phyloP scores from a whole-genome alignment of 1,140 invertebrate genomes.

The Drosophila mojavensis region DNA sequence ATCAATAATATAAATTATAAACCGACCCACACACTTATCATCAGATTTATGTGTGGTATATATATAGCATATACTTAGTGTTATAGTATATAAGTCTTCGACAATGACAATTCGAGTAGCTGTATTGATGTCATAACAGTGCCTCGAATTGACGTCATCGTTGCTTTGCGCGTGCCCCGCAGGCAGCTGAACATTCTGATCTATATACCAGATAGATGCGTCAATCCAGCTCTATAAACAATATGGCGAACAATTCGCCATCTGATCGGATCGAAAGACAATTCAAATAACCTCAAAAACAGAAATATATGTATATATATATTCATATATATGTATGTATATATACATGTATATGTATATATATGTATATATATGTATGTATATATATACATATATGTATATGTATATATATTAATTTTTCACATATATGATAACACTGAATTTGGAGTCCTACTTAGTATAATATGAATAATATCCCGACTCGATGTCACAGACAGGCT shows the following conservation, averaged over 20 bases:
- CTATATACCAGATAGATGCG: neutral
- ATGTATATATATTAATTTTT: too few relatives aligned
- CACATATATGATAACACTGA: too few relatives aligned
- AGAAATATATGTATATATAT: neutral
- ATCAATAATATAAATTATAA: conserved; percentile 70
- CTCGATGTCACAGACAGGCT: conserved; percentile 87
- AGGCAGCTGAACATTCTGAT: neutral
- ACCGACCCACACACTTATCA: conserved; percentile 24
- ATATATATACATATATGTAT: too few relatives aligned
- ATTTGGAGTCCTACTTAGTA: neutral
- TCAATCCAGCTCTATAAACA: conserved; percentile 6
- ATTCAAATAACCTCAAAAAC: neutral
- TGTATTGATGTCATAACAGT: conserved; percentile 63
- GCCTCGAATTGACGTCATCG: conserved; percentile 63
- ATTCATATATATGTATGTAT: too few relatives aligned
- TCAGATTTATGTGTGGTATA: neutral
- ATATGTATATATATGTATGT: too few relatives aligned
- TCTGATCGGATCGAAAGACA: too few relatives aligned
- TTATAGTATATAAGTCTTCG: conserved; percentile 19
- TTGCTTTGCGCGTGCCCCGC: conserved; percentile 15
- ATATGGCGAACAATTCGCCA: neutral
- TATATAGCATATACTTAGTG: too few relatives aligned
- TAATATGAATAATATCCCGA: neutral
- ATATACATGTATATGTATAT: too few relatives aligned
- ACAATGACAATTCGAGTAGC: conserved; percentile 41